Evolutionary conservation across 2,797 vertebrate genomes (phyloP).

Genomic region (Poliocrania exsul): DNA sequence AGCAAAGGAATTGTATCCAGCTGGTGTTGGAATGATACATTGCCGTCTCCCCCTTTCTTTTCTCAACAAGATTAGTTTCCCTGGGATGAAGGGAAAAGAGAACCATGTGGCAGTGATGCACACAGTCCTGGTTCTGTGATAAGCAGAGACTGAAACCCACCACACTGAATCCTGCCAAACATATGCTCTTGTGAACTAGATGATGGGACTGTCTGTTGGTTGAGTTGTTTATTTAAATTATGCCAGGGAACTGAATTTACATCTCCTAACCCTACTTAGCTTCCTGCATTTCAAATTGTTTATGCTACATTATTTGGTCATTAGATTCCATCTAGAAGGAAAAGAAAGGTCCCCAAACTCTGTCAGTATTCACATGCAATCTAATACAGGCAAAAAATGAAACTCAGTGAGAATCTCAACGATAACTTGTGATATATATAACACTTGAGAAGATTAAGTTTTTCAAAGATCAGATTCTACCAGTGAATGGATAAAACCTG

Average conservation of each 20-base stretch:
- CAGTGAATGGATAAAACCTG: not conserved
- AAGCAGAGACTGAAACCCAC: slow-evolving; percentile 17
- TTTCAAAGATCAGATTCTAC: not conserved
- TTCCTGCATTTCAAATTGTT: not conserved
- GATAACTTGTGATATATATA: not conserved
- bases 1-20: not conserved
- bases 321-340: not conserved
- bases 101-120: slow-evolving; percentile 2
- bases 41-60: slow-evolving; percentile 9
- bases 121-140: slow-evolving; percentile 4
- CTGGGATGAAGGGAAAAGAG: not conserved
- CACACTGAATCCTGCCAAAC: not conserved
- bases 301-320: not conserved
- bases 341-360: not conserved
- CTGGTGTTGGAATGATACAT: not conserved
- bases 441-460: not conserved
- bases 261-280: not conserved
- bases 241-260: slow-evolving; percentile 1
- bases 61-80: not conserved
- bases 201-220: not conserved
- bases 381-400: not conserved
- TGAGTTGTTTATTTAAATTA: not conserved
- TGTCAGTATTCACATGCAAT: not conserved
- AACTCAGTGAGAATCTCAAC: not conserved
- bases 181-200: not conserved